Conservation (phyloP, 2,797 vertebrate species). For the Hirundo rustica region DNA sequence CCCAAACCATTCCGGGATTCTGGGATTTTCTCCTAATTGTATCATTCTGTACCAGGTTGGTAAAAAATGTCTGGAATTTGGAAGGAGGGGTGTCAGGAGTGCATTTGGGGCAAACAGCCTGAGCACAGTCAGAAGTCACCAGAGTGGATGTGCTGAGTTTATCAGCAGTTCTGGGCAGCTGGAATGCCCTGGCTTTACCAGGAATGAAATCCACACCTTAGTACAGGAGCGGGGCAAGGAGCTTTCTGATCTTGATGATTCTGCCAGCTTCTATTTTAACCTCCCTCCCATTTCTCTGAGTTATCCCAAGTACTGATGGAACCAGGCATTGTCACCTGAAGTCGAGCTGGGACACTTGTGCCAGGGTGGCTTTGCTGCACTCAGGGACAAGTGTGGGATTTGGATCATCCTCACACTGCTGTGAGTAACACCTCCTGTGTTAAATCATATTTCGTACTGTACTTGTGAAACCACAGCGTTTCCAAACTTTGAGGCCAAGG, state of each 20-base stretch:
- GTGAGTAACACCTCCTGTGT: not conserved
- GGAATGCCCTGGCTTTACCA: not conserved
- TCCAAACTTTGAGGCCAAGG: not conserved
- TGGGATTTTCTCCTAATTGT: not conserved
- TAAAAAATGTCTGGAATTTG: not conserved
- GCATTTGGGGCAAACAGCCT: not conserved
- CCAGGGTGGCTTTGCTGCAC: not conserved
- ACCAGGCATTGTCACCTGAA: not conserved
- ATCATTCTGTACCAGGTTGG: rapidly evolving
- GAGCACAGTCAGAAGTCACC: not conserved
- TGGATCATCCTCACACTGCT: not conserved
- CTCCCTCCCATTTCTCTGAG: not conserved
- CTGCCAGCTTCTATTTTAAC: not conserved
- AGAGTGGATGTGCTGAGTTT: not conserved
- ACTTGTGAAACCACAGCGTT: not conserved
- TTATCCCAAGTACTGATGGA: not conserved
- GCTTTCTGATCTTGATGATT: not conserved
- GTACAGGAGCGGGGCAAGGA: not conserved
- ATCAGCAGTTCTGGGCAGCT: not conserved
- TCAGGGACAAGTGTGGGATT: not conserved
- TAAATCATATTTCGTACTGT: not conserved
- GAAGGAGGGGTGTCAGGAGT: not conserved
- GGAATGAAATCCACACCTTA: not conserved
- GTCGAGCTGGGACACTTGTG: rapidly evolving
- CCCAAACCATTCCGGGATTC: not conserved